A percentile compares a stretch with the other conserved stretches of the same genome.
phyloP scores from a whole-genome alignment of 2,797 vertebrate genomes.

The Tolypeutes matacus region DNA sequence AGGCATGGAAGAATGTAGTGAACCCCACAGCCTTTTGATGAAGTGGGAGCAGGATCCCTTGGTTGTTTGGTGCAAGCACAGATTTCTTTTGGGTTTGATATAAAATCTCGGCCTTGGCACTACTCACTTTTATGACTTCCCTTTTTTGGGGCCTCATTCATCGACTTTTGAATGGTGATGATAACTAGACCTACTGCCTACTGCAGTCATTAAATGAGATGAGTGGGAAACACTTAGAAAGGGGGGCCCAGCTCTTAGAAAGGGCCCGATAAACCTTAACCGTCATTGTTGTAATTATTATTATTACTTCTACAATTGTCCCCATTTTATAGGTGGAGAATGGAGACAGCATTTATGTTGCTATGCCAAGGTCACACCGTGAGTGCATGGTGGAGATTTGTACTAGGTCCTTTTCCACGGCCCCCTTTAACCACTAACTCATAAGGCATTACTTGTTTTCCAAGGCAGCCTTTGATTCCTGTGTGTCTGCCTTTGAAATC shows the following conservation, averaged over 20 bases:
- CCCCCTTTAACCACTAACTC: background rate
- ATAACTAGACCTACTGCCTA: background rate
- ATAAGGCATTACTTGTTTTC: background rate
- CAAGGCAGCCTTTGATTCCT: background rate
- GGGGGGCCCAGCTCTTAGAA: constrained; percentile 42
- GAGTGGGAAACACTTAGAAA: background rate
- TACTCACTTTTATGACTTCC: background rate
- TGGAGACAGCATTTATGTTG: background rate
- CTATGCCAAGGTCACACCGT: constrained; percentile 67
- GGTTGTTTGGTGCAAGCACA: background rate
- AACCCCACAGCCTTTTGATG: background rate
- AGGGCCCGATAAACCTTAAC: background rate
- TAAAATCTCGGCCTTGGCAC: background rate
- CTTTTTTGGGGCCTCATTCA: background rate
- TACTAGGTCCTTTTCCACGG: background rate
- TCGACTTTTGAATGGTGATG: background rate
- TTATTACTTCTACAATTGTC: background rate
- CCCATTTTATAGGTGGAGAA: constrained; percentile 14
- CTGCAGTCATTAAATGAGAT: background rate
- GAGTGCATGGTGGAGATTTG: constrained; percentile 2
- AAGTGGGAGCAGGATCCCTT: background rate
- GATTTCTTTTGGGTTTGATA: background rate
- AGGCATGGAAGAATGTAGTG: background rate
- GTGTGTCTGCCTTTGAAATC: background rate
- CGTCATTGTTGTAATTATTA: background rate